A percentile compares a stretch with the other conserved stretches of the same genome.
Evolutionary conservation across 1,140 invertebrate genomes (phyloP).

Genomic region (Rhagoletis zephyria): DNA sequence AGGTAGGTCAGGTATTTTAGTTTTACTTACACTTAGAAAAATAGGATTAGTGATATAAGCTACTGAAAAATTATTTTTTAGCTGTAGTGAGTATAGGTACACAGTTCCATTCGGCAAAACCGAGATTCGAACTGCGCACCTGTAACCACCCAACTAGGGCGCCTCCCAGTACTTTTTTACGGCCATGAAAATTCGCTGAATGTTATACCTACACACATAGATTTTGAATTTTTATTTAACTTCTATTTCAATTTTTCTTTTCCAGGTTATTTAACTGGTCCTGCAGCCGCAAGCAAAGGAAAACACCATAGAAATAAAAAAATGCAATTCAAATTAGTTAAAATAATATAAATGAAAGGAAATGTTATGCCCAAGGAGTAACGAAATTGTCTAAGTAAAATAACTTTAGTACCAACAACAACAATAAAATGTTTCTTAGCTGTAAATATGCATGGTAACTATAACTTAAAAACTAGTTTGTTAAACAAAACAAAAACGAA

Average conservation of each 20-base stretch:
- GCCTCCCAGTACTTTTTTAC: too few species aligned
- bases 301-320: not conserved
- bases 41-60: too few species aligned
- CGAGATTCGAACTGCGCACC: too few species aligned
- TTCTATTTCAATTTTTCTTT: not conserved
- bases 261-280: slow-evolving; percentile 6
- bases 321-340: not conserved
- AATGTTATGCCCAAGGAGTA: not conserved
- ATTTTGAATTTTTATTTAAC: too few species aligned
- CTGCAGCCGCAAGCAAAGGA: not conserved
- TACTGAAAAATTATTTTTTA: too few species aligned
- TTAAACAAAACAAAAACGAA: not conserved
- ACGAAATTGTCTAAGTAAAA: not conserved
- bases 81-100: too few species aligned
- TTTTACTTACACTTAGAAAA: too few species aligned
- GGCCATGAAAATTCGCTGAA: too few species aligned
- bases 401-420: not conserved
- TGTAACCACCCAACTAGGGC: too few species aligned
- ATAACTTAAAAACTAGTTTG: not conserved
- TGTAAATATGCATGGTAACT: slow-evolving; percentile 5
- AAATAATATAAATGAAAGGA: not conserved
- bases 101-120: too few species aligned
- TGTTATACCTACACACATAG: too few species aligned
- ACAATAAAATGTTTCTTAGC: not conserved
- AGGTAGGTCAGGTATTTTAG: too few species aligned